Conservation (phyloP, 2,113 vertebrate genomes). For the Cyanoliseus patagonus region DNA sequence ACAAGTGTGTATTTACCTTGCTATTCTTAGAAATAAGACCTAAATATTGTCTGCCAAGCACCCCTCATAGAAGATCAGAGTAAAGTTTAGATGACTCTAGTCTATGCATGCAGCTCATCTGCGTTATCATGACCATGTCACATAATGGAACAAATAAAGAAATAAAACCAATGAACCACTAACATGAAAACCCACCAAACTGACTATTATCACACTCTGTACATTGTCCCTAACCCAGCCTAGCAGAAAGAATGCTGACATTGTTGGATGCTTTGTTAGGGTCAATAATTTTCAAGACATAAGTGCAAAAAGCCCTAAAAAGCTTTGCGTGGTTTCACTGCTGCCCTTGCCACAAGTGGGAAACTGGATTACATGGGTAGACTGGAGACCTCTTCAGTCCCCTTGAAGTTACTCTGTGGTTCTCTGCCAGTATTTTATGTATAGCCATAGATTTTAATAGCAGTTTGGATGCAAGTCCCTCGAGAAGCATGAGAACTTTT, state of each 20-base stretch:
- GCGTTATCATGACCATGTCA: not conserved
- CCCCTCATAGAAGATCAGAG: not conserved
- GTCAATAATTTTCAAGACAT: conserved; percentile 10
- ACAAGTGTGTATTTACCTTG: not conserved
- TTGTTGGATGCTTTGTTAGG: not conserved
- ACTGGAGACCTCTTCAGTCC: not conserved
- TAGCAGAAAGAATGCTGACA: not conserved
- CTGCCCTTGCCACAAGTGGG: not conserved
- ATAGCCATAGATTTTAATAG: not conserved
- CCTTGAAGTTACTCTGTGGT: not conserved
- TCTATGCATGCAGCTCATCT: not conserved
- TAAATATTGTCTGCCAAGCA: not conserved
- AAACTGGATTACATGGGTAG: not conserved
- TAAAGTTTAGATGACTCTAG: not conserved
- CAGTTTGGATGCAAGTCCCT: not conserved
- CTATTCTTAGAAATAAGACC: conserved; percentile 37
- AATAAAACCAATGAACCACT: not conserved
- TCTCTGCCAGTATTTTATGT: not conserved
- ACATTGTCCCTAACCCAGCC: not conserved
- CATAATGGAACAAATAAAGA: not conserved
- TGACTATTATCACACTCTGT: not conserved
- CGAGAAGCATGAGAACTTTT: not conserved
- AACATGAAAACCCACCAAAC: not conserved
- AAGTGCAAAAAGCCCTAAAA: not conserved
- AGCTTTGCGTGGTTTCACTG: not conserved